Evolutionary conservation across 1,140 invertebrate species (phyloP).

Genomic region (Hirudo medicinalis): DNA sequence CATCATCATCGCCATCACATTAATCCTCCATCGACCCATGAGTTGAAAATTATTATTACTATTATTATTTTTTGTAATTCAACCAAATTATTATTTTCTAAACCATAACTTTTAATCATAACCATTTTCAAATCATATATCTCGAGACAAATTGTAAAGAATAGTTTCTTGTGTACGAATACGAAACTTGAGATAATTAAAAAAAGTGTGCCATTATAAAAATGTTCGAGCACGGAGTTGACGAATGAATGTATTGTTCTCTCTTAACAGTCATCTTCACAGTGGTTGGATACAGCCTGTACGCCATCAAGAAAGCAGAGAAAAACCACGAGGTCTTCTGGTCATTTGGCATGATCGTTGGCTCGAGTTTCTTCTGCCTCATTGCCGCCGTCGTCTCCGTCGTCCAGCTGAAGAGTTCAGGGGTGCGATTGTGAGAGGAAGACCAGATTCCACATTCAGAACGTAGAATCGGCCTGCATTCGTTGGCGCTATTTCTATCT

Average conservation of each 20-base stretch:
- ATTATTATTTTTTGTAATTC: too few species aligned
- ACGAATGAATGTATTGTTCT: too few species aligned
- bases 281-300: conserved; percentile 21
- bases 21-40: not conserved
- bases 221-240: too few species aligned
- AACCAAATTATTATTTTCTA: too few species aligned
- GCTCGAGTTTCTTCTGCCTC: conserved; percentile 15
- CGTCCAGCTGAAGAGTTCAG: conserved; percentile 22
- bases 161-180: not conserved
- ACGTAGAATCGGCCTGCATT: not conserved
- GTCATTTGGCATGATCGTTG: conserved; percentile 21
- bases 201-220: too few species aligned
- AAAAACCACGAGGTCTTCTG: conserved; percentile 15
- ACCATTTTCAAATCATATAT: not conserved
- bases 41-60: not conserved
- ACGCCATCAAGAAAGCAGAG: conserved; percentile 11
- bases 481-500: not conserved
- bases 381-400: conserved; percentile 22
- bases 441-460: not conserved
- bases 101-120: too few species aligned
- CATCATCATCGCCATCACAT: not conserved
- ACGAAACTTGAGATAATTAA: not conserved
- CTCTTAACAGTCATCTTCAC: conserved; percentile 21
- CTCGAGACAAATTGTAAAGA: not conserved
- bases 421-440: conserved; percentile 19